A percentile compares a stretch with the other conserved stretches of the same genome.
Conservation (phyloP, 2,113 vertebrate genomes). For the Semnopithecus entellus region DNA sequence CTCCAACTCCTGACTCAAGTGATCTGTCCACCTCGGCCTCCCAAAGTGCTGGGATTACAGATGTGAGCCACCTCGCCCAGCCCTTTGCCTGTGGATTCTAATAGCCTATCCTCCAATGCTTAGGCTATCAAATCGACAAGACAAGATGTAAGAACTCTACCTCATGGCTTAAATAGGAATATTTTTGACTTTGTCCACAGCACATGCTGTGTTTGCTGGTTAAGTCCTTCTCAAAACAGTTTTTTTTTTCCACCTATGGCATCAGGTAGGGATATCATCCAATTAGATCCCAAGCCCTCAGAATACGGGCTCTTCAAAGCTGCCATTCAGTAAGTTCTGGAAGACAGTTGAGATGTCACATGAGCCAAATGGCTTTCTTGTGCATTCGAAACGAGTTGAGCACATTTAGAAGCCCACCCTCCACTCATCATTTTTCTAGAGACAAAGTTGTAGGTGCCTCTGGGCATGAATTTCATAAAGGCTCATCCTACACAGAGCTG, state of each 20-base stretch:
- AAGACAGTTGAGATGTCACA: background rate
- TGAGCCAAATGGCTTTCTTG: background rate
- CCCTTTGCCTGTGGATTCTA: background rate
- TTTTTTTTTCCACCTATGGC: background rate
- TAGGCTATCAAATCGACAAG: background rate
- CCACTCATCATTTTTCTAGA: background rate
- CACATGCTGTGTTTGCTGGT: background rate
- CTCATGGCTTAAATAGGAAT: background rate
- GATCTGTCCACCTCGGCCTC: too few relatives aligned
- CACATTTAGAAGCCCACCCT: background rate
- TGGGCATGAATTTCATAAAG: background rate
- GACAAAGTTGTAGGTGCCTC: background rate
- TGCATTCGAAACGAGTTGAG: background rate
- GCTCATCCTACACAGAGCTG: background rate
- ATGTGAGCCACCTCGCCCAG: too few relatives aligned
- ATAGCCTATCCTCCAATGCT: accelerated
- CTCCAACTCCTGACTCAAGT: too few relatives aligned
- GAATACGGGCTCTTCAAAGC: background rate
- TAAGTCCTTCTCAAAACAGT: background rate
- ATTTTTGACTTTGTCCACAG: background rate
- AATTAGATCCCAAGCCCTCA: background rate
- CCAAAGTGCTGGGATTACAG: too few relatives aligned
- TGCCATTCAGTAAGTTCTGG: background rate
- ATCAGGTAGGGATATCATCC: background rate
- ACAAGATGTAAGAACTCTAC: background rate